phyloP scores from a whole-genome alignment of 2,797 vertebrate genomes.

The Halcyon leucocephala region DNA sequence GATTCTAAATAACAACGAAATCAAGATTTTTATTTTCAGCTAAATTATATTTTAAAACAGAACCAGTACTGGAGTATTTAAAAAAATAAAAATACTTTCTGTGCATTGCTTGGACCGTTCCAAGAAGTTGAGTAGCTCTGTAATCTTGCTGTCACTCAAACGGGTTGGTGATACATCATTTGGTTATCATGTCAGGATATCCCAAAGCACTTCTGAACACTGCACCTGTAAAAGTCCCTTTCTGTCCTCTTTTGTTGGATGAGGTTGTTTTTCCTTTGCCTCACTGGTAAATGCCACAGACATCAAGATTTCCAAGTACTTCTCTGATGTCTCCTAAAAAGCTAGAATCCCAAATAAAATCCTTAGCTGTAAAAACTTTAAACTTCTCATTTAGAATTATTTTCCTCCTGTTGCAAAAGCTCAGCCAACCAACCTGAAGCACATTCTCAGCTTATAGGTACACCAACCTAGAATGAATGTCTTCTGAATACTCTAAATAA shows the following conservation, averaged over 20 bases:
- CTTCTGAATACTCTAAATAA: not conserved
- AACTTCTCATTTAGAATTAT: not conserved
- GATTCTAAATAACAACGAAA: too few relatives aligned
- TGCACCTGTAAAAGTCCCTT: not conserved
- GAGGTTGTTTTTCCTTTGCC: not conserved
- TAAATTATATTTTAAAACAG: not conserved
- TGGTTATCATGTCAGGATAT: not conserved
- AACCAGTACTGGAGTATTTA: not conserved
- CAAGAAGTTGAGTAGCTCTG: not conserved
- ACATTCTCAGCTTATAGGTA: not conserved
- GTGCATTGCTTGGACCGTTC: not conserved
- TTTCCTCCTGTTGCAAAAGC: not conserved
- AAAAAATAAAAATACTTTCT: not conserved
- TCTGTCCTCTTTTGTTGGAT: not conserved
- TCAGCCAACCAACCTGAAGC: not conserved
- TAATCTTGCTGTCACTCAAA: not conserved
- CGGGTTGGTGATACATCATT: not conserved
- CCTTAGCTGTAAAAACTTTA: not conserved
- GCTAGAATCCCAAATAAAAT: not conserved
- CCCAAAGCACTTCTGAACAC: not conserved
- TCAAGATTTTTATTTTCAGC: too few relatives aligned
- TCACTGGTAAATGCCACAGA: not conserved
- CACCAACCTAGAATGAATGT: not conserved
- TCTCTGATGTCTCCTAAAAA: not conserved
- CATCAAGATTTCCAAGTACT: not conserved